Evolutionary conservation across 64 coral and sea anemone genomes (phyloP), one percentile per base, ranked within the genome.

Genomic region (Porites lutea): DNA sequence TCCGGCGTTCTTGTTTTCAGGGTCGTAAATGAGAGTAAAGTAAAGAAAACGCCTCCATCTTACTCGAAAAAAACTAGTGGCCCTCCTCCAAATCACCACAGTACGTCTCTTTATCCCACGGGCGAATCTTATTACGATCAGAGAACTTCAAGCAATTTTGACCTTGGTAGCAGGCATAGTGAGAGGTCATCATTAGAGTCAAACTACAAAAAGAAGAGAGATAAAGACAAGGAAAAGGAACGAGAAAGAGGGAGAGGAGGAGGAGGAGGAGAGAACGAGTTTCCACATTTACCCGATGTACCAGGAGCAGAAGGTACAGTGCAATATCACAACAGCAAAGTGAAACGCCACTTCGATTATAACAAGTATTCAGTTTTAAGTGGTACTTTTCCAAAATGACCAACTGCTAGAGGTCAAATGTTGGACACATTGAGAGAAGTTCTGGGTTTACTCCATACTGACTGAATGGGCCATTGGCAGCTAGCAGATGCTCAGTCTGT

Each of bases 121-220:
- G 27, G 76, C 4, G 93, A 97, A 59, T 93, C 91, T n/a, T 96
- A 90, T 69, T 97, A 88, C 70, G 95, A 97, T 82, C 92, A 94
- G 74, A 97, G 92, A 78, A 97, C 95, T 81, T 97, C 86, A 88
- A 97, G 93, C 91, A 97, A 97, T 81, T 94, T 87, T 82, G 95
- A 97, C 16, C 51, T 97, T 54, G 81, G 95, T 45, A 90, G 82
- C 48, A 88, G 95, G 12, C 95, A 97, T 91, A 91, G 83, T 57
- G 95, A 97, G 11, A 94, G 92, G 22, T 88, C 92, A 79, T 89
- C 91, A 2, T 74, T 96, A 62, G 95, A 97, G 76, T 88, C 95
- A 62, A 87, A 90, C 15, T 80, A 84, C 11, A 97, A 94, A 89
- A 97, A 97, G 82, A 97, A 97, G 58, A 72, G 58, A 15, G 83